Evolutionary conservation across 2,113 vertebrate species (phyloP).

Genomic region (Acrocephalus kingi): DNA sequence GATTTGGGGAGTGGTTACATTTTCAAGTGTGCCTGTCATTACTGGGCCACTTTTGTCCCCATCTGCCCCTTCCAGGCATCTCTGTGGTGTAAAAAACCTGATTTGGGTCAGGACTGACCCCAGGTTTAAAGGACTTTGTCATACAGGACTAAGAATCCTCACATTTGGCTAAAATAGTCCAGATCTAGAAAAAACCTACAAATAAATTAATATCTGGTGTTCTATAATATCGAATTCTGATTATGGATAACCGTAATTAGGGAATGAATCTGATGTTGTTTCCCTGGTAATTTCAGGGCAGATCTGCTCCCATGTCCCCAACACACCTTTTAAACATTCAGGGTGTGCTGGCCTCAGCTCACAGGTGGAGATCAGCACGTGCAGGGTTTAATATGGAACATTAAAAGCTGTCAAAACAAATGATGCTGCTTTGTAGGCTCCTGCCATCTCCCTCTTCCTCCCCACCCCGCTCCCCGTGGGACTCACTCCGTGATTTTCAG

Average conservation of each 20-base stretch:
- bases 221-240: neutral
- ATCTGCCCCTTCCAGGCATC: neutral
- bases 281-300: neutral
- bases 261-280: neutral
- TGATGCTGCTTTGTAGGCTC: neutral
- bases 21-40: neutral
- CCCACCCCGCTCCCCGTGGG: slow-evolving; percentile 26
- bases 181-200: neutral
- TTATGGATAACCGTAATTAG: neutral
- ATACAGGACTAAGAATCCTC: neutral
- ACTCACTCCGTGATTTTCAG: slow-evolving; percentile 14
- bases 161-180: neutral
- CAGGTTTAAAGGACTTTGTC: neutral
- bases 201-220: neutral
- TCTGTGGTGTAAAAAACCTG: neutral
- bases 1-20: neutral
- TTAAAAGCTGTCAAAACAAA: slow-evolving; percentile 56
- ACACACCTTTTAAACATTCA: neutral
- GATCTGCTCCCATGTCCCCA: neutral
- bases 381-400: neutral
- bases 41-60: neutral
- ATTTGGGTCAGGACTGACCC: neutral
- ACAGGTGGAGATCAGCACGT: neutral
- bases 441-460: slow-evolving; percentile 55
- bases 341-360: neutral